phyloP scores from a whole-genome alignment of 2,113 vertebrate species.

The Sciurus niger region DNA sequence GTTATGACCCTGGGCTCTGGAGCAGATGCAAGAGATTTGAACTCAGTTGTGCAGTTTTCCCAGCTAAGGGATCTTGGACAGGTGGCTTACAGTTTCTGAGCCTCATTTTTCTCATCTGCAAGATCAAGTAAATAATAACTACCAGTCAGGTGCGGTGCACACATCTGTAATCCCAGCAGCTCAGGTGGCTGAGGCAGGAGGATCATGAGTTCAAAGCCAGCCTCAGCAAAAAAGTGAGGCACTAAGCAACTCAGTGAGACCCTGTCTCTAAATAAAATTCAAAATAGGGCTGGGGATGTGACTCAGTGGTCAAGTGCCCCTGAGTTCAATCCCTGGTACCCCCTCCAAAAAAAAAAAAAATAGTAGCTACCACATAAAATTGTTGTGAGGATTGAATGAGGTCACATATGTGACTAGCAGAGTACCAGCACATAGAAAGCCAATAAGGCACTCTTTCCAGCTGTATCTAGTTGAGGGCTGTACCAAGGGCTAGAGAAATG shows the following conservation, averaged over 20 bases:
- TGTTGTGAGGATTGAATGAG: background rate
- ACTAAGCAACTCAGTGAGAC: too few species aligned
- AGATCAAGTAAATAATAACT: background rate
- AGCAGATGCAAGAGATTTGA: background rate
- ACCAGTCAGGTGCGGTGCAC: background rate
- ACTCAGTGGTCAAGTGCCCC: too few species aligned
- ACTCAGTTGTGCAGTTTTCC: background rate
- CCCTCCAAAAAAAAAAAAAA: too few species aligned
- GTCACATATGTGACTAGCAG: background rate
- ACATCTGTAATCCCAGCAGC: too few species aligned
- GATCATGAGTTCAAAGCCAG: too few species aligned
- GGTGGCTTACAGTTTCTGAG: background rate
- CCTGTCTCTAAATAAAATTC: too few species aligned
- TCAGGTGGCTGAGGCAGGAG: too few species aligned
- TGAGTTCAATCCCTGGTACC: too few species aligned
- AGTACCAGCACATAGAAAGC: background rate
- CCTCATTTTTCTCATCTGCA: constrained; percentile 2
- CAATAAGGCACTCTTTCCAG: background rate
- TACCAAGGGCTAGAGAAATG: background rate
- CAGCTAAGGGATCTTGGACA: background rate
- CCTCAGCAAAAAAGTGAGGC: too few species aligned
- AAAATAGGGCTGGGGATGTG: too few species aligned
- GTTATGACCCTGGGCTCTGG: background rate
- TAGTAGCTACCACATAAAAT: background rate
- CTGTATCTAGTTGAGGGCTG: background rate